A percentile compares a stretch with the other conserved stretches of the same genome.
These are phyloP conservation scores for Okapia johnstoni DNA, from an alignment of 2,113 vertebrate genomes.

Conservation along the genomic window DNA sequence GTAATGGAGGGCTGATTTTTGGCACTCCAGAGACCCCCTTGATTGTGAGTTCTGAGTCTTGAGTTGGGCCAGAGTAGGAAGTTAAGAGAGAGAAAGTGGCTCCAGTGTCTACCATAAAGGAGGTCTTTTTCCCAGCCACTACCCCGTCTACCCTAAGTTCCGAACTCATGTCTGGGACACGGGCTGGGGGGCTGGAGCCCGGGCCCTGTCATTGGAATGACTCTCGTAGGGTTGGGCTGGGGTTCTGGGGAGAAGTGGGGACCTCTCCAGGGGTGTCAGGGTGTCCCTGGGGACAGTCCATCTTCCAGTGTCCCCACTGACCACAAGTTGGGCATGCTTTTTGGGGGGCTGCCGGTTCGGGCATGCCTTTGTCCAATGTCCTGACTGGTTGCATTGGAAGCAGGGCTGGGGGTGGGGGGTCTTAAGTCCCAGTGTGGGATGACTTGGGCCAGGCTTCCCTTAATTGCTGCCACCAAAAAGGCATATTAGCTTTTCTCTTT, in stretches of 20 bases:
- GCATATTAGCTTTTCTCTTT: too few species aligned
- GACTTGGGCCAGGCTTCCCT: neutral
- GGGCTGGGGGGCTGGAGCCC: neutral
- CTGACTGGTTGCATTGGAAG: neutral
- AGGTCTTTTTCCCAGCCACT: neutral
- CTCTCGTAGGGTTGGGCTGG: neutral
- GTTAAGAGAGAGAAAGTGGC: neutral
- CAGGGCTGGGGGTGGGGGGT: neutral
- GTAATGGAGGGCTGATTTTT: neutral
- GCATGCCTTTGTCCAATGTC: neutral
- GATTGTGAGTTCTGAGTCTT: neutral
- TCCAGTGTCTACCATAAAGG: neutral
- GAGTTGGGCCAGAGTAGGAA: neutral
- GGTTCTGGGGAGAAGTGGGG: neutral
- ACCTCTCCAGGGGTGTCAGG: neutral
- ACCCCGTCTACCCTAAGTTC: neutral
- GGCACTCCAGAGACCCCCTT: neutral
- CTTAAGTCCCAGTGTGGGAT: neutral
- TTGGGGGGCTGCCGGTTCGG: neutral
- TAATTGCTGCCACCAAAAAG: neutral
- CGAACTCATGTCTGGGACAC: accelerated
- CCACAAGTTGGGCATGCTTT: neutral
- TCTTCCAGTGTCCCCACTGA: neutral
- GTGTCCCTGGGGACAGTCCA: neutral
- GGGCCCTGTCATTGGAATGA: neutral